Evolutionary conservation across 2,797 vertebrate species (phyloP), one percentile per base, ranked within the genome.

Genomic region (Nyctibius grandis): DNA sequence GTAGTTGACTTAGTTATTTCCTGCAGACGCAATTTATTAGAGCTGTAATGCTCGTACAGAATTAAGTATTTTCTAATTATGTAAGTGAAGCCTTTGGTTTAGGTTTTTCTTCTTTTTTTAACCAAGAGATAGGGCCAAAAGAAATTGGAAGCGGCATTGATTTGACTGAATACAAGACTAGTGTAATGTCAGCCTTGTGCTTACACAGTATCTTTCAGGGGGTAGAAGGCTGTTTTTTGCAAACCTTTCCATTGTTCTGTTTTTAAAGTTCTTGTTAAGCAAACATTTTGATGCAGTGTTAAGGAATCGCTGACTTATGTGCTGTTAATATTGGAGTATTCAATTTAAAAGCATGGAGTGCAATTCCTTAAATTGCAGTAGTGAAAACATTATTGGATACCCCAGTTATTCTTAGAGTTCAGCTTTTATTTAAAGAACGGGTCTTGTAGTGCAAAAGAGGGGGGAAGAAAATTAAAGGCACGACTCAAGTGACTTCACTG

Each of bases 11-110:
- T 69, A 25, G 50, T 53, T 93, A 63, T 80, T 95, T 94, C 74
- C 67, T 4, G 2, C 40, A 60, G 36, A 47, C 29, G 45, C 26
- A 50, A 38, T 63, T 90, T 73, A 89, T 85, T 83, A 72, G 67
- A 87, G 48, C 18, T 67, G 28, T 81, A 91, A 76, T 15, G 12
- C 50, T 51, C 42, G 40, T 82, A 59, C 26, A 76, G 87, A 96
- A 93, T 44, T 64, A 72, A 82, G 23, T 57, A n/a, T 80, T 95
- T 94, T 88, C 29, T 84, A 95, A 85, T 83, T 70, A 76, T 9
- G 6, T 33, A 86, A 80, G 26, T 2, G 0, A 84, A 92, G 9
- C 15, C 25, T 88, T 95, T 95, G 38, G 23, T 78, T 72, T 53
- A 42, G 26, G 9, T 9, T 31, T 53, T 34, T 34, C 3, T 29